A percentile compares a stretch with the other conserved stretches of the same genome.
These are phyloP conservation scores for Protosalanx chinensis DNA, from an alignment of 2,797 vertebrate species.

Conservation along the genomic window DNA sequence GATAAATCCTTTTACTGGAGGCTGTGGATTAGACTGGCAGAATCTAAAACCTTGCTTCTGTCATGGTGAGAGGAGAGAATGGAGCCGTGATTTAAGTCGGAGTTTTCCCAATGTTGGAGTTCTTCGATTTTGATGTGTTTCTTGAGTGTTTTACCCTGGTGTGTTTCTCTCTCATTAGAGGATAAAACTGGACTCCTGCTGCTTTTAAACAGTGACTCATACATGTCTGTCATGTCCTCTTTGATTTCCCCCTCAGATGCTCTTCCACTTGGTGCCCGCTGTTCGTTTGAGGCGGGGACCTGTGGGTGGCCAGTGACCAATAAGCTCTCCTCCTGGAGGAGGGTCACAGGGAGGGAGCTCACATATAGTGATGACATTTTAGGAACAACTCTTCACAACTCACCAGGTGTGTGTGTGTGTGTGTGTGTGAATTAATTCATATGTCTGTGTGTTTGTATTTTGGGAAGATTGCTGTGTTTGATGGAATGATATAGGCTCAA, in stretches of 20 bases:
- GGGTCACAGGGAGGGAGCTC: constrained; percentile 62
- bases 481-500: background rate
- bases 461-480: too few species aligned
- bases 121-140: too few species aligned
- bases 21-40: constrained; percentile 42
- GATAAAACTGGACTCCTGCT: background rate
- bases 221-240: background rate
- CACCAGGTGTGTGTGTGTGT: constrained; percentile 68
- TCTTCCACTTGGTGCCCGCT: constrained; percentile 80
- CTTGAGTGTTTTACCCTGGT: too few species aligned
- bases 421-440: too few species aligned
- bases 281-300: constrained; percentile 79
- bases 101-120: too few species aligned
- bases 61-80: background rate
- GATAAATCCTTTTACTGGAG: constrained; percentile 47
- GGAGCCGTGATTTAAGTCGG: background rate
- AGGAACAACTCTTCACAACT: constrained; percentile 70
- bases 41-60: constrained; percentile 4
- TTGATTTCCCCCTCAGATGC: constrained; percentile 56
- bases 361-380: constrained; percentile 54
- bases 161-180: background rate
- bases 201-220: background rate
- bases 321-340: constrained; percentile 70
- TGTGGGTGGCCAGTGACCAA: constrained; percentile 81
- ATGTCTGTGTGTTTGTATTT: too few species aligned